These are phyloP conservation scores for Ochropleura leucogaster DNA, from an alignment of 2,888 invertebrate species.

Conservation along the genomic window DNA sequence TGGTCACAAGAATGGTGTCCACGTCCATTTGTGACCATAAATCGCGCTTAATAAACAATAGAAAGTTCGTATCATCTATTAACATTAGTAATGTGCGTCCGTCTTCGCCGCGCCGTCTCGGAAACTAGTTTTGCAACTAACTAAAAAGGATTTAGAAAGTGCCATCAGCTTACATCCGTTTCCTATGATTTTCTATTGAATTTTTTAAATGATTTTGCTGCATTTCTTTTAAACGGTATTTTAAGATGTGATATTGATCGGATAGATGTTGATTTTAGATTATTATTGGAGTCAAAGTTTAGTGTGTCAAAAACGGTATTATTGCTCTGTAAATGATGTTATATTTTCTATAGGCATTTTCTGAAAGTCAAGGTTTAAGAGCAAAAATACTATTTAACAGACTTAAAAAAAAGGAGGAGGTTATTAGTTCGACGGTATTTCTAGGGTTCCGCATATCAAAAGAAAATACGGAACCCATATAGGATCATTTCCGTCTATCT, in stretches of 20 bases:
- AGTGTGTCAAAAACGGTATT: conserved; percentile 5
- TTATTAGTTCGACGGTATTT: too few species aligned
- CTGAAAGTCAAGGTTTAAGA: not conserved
- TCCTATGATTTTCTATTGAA: conserved; percentile 58
- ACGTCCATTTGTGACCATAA: conserved; percentile 47
- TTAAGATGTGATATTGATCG: not conserved
- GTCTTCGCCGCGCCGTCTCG: conserved; percentile 58
- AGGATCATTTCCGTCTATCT: too few species aligned
- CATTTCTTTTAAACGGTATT: conserved; percentile 16
- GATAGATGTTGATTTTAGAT: not conserved
- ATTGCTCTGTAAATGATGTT: not conserved
- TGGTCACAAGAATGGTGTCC: conserved; percentile 28
- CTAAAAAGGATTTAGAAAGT: conserved; percentile 86
- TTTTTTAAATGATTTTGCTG: conserved; percentile 40
- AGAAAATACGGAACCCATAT: too few species aligned
- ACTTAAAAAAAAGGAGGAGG: too few species aligned
- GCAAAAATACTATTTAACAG: too few species aligned
- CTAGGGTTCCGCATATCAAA: too few species aligned
- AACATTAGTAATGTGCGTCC: conserved; percentile 65
- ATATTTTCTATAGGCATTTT: not conserved
- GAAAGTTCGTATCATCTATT: conserved; percentile 70
- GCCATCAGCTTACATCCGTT: conserved; percentile 55
- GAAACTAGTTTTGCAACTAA: conserved; percentile 78
- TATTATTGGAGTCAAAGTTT: conserved; percentile 12
- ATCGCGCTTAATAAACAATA: conserved; percentile 71